Evolutionary conservation across 2,888 invertebrate genomes (phyloP).

Genomic region (Bembecia ichneumoniformis): DNA sequence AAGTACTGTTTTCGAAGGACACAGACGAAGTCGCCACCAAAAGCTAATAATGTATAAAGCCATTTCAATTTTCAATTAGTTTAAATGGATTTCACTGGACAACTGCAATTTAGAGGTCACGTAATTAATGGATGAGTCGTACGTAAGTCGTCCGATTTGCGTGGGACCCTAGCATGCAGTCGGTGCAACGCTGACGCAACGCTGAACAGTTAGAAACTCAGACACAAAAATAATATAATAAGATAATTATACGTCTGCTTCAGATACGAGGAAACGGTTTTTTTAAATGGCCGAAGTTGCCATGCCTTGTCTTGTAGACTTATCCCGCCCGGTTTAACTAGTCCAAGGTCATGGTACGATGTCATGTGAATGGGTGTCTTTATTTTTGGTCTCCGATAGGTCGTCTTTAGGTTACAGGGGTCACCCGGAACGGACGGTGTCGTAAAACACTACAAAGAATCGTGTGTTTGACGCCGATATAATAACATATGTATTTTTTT

Average conservation of each 20-base stretch:
- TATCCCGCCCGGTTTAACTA: conserved; percentile 58
- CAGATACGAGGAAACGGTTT: conserved; percentile 47
- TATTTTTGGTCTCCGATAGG: conserved; percentile 57
- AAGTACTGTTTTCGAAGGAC: too few relatives aligned
- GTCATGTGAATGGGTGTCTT: conserved; percentile 56
- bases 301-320: conserved; percentile 44
- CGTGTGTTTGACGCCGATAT: conserved; percentile 20
- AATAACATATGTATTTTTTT: conserved; percentile 19
- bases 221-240: conserved; percentile 50
- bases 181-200: conserved; percentile 13
- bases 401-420: conserved; percentile 58
- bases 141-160: conserved; percentile 50
- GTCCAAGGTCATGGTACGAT: conserved; percentile 54
- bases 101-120: conserved; percentile 40
- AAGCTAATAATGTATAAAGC: too few relatives aligned
- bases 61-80: too few relatives aligned
- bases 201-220: conserved; percentile 20
- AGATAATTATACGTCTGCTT: conserved; percentile 64
- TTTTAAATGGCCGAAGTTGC: conserved; percentile 33
- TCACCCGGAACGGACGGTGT: conserved; percentile 47
- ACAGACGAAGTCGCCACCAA: too few relatives aligned
- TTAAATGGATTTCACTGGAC: too few relatives aligned
- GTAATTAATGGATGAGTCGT: conserved; percentile 33
- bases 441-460: conserved; percentile 42
- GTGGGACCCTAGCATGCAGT: conserved; percentile 36